Base-by-base conservation (phyloP, 2,888 invertebrate species). In the Linyphia triangularis region DNA sequence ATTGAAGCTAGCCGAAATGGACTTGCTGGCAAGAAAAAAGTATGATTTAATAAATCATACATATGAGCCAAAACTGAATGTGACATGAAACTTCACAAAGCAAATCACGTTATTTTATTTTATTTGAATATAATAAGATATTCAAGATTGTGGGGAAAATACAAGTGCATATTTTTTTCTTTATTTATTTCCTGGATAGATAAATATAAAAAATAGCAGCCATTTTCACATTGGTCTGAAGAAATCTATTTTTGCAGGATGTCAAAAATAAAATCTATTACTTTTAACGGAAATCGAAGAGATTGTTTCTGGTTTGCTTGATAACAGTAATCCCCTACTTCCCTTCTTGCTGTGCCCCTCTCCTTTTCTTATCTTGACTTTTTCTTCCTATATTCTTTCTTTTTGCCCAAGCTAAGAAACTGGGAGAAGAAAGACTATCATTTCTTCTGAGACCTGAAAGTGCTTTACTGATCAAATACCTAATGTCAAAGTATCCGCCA, bases 231-330 rank as follows among this genome's bases (percentile, higher is more conserved):
- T 82, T 81, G 59, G 70, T 69, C 28, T 59, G 69, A 85, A 78
- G 82, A 82, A 81, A 82, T 61, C 82, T 61, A 72, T 72, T 82
- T 72, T 63, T 63, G 22, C 13, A 63, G 82, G 85, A 85, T 85
- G 85, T 85, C 85, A 85, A 78, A 85, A 85, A 85, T 85, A 85
- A 85, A 85, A 85, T 85, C 78, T 85, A 85, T 85, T 85, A 85
- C 85, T 85, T 85, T 85, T 85, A 85, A 85, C 78, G 78, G 85
- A 85, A 85, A 85, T 85, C 85, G 85, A 85, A 85, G 85, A 85
- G 85, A 85, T 85, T 85, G 85, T 85, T 85, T 85, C 85, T 85
- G 85, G 85, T 85, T 85, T 85, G 85, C 78, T 72, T 70, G 85
- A 85, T 85, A 85, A 85, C 85, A 63, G 85, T 85, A 85, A 85